Conservation (phyloP, 1,140 invertebrate species). For the Luehdorfia chinensis region DNA sequence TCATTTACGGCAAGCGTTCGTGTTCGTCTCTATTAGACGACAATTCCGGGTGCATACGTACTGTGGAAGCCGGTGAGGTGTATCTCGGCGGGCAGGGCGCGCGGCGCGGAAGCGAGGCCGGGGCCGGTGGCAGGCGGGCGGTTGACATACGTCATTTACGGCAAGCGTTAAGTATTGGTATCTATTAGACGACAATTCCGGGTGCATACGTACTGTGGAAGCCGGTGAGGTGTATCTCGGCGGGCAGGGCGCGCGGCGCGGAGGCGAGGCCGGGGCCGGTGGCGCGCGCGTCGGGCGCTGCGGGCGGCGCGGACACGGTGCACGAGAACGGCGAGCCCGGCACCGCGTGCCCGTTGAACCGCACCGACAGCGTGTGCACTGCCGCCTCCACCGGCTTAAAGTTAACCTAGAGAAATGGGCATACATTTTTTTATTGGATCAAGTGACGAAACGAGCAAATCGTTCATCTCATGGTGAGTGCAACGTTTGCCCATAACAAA, state of each 20-base stretch:
- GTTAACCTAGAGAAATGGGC: slow-evolving; percentile 85
- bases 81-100: slow-evolving; percentile 77
- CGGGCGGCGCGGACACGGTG: slow-evolving; percentile 78
- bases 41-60: no score
- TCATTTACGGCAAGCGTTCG: no score
- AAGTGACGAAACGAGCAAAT: no score
- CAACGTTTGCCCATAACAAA: no score
- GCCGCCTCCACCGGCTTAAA: slow-evolving; percentile 97
- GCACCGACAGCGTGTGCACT: slow-evolving; percentile 91
- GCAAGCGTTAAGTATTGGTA: no score
- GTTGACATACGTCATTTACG: no score
- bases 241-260: slow-evolving; percentile 76
- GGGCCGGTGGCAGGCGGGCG: slow-evolving; percentile 77
- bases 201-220: slow-evolving; percentile 60
- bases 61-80: slow-evolving; percentile 76
- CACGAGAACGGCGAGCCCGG: slow-evolving; percentile 95
- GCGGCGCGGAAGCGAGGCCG: slow-evolving; percentile 78
- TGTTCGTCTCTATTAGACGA: no score
- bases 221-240: slow-evolving; percentile 78
- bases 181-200: no score
- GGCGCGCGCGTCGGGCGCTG: slow-evolving; percentile 65
- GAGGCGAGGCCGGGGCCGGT: slow-evolving; percentile 79
- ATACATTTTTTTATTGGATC: no score
- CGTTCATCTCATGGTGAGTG: no score
- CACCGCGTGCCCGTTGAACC: slow-evolving; percentile 97